These are phyloP conservation scores for Callionymus lyra DNA, from an alignment of 2,113 vertebrate species.

Conservation along the genomic window DNA sequence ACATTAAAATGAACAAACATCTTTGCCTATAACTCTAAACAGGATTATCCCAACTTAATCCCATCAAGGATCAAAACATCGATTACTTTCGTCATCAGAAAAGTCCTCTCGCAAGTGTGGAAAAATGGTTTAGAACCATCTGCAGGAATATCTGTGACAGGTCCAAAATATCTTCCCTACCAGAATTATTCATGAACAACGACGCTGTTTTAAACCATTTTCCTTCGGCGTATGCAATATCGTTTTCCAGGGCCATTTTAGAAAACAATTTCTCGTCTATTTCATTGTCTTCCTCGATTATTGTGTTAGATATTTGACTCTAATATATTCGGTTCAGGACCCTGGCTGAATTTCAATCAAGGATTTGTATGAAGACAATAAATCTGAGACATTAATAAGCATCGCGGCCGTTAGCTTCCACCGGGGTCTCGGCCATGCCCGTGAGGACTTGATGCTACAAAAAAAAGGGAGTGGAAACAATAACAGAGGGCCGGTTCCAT, in stretches of 20 bases:
- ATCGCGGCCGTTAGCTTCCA: background rate
- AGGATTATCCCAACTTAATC: too few species aligned
- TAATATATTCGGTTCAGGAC: background rate
- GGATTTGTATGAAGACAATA: background rate
- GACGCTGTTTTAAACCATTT: too few species aligned
- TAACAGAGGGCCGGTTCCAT: constrained; percentile 7
- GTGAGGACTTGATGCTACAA: constrained; percentile 16
- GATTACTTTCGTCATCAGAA: too few species aligned
- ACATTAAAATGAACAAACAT: too few species aligned
- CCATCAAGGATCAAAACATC: too few species aligned
- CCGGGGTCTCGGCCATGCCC: constrained; percentile 8
- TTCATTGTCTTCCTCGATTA: background rate
- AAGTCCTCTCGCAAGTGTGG: too few species aligned
- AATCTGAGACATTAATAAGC: constrained; percentile 12
- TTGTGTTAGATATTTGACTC: background rate
- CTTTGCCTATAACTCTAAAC: too few species aligned
- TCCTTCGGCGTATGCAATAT: background rate
- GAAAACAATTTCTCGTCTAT: background rate
- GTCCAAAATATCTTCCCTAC: too few species aligned
- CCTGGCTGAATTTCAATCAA: background rate
- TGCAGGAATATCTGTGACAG: too few species aligned
- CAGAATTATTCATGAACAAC: too few species aligned
- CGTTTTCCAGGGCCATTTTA: background rate
- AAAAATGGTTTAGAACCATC: too few species aligned
- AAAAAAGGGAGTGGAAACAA: constrained; percentile 12